Evolutionary conservation across 2,888 invertebrate species (phyloP), one percentile per base, ranked within the genome.

Genomic region (Campoletis raptor): DNA sequence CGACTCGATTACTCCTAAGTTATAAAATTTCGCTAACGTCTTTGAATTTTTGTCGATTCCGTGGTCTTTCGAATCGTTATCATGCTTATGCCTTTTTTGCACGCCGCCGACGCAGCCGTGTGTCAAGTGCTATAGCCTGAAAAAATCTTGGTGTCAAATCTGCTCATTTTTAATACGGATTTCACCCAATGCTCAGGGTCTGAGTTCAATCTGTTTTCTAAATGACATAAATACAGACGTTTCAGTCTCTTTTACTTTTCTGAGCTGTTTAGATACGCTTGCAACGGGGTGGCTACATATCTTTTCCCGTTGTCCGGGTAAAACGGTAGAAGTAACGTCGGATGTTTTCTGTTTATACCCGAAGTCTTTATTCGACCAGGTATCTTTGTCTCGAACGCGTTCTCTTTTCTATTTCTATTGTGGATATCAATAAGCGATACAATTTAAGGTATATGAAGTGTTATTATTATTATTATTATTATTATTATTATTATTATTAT

Each of bases 331-430:
- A 74, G 6, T 30, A 89, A n/a, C 2, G 48, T 30, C 0, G 83
- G 85, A 54, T 89, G 83, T 0, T 21, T 18, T n/a, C 42, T 72
- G 2, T 83, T 77, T 36, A 42, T 54, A 1, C 73, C 67, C 10
- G 85, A 87, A 3, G 89, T 89, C 72, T 90, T 89, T 10, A 88
- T 81, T 1, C 36, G 61, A 2, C 48, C 88, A 2, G 81, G 42
- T 3, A 88, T 87, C 18, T 70, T 82, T 12, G 88, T 88, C 8
- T 83, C 67, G 21, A 83, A 67, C 18, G 40, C 12, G 4, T 83
- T 36, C 15, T 67, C 66, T 42, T 40, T 36, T 24, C 40, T 61
- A 18, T 73, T 69, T 9, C 85, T 81, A 61, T 87, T 70, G 8
- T 30, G 48, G 12, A 82, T 18, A 24, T 70, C 70, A 24, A 87